Base-by-base conservation (phyloP, 2,113 vertebrate genomes). In the Tyrannus savana region DNA sequence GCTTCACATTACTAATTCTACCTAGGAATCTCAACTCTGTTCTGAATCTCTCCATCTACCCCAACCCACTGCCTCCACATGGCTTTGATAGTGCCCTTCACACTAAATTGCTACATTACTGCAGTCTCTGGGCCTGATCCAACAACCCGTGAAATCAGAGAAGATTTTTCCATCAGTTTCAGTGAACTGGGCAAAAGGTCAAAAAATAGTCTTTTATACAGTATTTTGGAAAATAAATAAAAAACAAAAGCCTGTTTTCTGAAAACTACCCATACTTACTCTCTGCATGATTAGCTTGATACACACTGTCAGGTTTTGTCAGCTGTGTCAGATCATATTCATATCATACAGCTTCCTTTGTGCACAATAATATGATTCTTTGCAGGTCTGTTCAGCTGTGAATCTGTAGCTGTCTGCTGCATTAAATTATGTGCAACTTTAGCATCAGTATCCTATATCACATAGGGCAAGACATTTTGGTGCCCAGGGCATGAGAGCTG, bases 221-320 rank as follows among this genome's bases (percentile, higher is more conserved):
- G 39, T 85, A 82, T 83, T 96, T 93, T 93, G 78, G 68, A 92
- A 80, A 95, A 90, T 12, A 92, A 60, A 28, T 69, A 69, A 73
- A 85, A 0, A 0, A 62, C 50, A 82, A 79, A 89, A 82, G 4
- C 11, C 66, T 58, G 11, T 77, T 93, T 89, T 79, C 62, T 84
- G 41, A 87, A 87, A 96, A 62, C 81, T 79, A 50, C 46, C 78
- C 33, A 10, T 47, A 52, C 46, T 94, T 90, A 11, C 33, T 91
- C 25, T 93, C 59, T 85, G 85, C 82, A 52, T 93, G 89, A 86
- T 93, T 90, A 94, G 22, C 30, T 93, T 95, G 94, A 97, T 91
- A 55, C 50, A 39, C 64, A 55, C 78, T 96, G 94, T 85, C 96
- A 96, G 91, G 53, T 92, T 97, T 90, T 92, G 60, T 95, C 60